Conservation (phyloP, 2,113 vertebrate species). For the Xenus cinereus region DNA sequence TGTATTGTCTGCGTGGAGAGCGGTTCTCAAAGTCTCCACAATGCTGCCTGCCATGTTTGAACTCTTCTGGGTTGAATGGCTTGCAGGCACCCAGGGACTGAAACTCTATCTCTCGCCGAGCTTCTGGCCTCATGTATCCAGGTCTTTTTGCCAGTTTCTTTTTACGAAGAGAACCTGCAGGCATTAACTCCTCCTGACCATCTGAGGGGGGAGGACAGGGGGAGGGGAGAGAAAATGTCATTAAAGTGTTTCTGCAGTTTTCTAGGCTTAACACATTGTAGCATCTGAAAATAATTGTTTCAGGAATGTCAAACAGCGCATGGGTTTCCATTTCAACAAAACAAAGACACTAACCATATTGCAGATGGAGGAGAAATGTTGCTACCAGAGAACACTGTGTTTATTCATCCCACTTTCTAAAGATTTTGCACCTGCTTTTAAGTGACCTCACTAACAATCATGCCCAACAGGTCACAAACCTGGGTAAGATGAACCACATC, state of each 20-base stretch:
- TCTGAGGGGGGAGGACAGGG: slow-evolving; percentile 32
- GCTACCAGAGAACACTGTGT: neutral
- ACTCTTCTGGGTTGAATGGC: neutral
- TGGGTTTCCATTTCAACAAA: neutral
- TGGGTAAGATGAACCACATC: neutral
- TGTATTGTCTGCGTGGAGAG: neutral
- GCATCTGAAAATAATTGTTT: neutral
- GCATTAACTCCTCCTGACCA: slow-evolving; percentile 20
- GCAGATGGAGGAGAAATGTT: neutral
- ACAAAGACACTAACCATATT: neutral
- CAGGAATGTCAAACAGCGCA: neutral
- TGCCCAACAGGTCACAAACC: neutral
- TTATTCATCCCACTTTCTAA: neutral
- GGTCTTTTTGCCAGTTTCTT: slow-evolving; percentile 78
- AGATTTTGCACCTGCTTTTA: neutral
- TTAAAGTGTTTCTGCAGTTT: neutral
- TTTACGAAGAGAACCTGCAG: slow-evolving; percentile 23
- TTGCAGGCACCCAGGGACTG: neutral
- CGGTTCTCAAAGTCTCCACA: neutral
- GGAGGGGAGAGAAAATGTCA: neutral
- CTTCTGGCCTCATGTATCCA: slow-evolving; percentile 80
- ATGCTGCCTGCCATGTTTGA: neutral
- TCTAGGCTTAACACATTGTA: neutral
- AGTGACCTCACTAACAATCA: neutral
- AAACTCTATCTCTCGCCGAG: neutral